Conservation (phyloP, 2,113 vertebrate species). For the Macquaria australasica region DNA sequence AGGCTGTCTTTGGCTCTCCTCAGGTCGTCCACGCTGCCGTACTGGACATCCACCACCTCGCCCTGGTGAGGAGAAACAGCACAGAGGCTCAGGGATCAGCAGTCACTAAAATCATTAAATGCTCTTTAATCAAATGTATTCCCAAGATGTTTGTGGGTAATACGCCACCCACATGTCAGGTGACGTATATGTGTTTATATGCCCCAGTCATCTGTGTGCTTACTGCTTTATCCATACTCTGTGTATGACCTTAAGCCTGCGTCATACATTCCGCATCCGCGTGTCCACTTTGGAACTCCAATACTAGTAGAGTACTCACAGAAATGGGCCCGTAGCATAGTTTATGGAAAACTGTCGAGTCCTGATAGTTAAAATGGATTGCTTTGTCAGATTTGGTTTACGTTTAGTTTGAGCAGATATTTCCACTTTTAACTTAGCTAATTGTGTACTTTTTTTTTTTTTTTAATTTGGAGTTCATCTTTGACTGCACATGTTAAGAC, state of each 20-base stretch:
- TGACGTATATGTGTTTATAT: background rate
- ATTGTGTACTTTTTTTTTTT: no score
- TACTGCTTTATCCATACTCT: background rate
- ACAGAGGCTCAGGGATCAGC: background rate
- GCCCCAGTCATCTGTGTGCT: background rate
- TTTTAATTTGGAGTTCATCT: background rate
- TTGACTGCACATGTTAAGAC: background rate
- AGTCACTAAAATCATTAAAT: background rate
- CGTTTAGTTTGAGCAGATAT: background rate
- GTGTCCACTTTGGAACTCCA: no score
- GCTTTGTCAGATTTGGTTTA: no score
- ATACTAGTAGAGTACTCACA: background rate
- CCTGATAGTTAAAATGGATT: background rate
- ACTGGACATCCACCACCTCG: constrained; percentile 92
- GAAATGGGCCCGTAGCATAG: background rate
- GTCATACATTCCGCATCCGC: no score
- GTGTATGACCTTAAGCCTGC: background rate
- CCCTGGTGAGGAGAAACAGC: constrained; percentile 78
- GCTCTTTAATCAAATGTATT: background rate
- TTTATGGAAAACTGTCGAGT: background rate
- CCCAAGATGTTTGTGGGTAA: background rate
- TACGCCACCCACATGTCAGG: background rate
- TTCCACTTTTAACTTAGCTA: background rate
- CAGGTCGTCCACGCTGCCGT: constrained; percentile 88
- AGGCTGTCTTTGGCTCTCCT: constrained; percentile 78